Percentiles rank a stretch among this genome's conserved stretches.
phyloP scores from a whole-genome alignment of 2,888 invertebrate genomes.

The Malacosoma neustria region DNA sequence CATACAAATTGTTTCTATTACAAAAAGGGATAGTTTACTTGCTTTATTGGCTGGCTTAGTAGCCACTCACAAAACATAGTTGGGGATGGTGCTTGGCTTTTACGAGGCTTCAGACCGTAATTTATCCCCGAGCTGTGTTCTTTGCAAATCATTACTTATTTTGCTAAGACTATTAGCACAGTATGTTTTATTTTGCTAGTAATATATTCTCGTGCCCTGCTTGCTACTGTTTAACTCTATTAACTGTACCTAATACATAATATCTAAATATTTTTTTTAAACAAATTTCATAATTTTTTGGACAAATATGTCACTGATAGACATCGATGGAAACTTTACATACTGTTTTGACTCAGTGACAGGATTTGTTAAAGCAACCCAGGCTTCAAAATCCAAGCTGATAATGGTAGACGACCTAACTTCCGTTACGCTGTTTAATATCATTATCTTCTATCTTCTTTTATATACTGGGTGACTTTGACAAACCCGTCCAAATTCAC shows the following conservation, averaged over 20 bases:
- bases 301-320: no score
- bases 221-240: background rate
- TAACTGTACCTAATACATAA: background rate
- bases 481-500: no score
- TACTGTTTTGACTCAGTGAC: no score
- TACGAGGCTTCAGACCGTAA: background rate
- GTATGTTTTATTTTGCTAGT: background rate
- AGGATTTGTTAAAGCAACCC: no score
- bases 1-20: background rate
- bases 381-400: no score
- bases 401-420: no score
- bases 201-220: background rate
- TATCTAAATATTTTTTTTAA: conserved; percentile 1
- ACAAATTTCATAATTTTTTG: no score
- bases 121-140: background rate
- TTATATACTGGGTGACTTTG: no score
- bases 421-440: no score
- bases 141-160: background rate
- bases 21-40: background rate
- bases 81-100: background rate
- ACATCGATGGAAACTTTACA: no score
- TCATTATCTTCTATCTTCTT: no score
- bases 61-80: background rate
- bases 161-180: background rate
- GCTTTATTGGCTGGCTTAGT: background rate